These are phyloP conservation scores for Cordilura impudica DNA, from an alignment of 2,888 invertebrate genomes.

Conservation along the genomic window DNA sequence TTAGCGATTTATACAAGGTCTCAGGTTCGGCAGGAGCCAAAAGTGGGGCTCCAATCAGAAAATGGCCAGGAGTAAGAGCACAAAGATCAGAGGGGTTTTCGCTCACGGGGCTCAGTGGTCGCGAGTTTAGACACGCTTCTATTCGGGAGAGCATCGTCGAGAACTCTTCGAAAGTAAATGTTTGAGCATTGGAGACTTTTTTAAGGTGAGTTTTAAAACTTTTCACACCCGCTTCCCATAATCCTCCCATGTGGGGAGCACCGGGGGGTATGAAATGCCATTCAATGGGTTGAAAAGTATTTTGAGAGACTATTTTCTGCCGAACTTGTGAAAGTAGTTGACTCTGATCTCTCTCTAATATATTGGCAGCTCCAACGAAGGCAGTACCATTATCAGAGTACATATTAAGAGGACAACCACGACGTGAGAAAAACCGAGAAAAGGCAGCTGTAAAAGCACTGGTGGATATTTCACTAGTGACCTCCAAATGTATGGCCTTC, in stretches of 20 bases:
- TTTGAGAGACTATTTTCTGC: not conserved
- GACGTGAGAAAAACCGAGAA: constrained; percentile 2
- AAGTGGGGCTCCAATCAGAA: not conserved
- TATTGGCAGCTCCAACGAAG: not conserved
- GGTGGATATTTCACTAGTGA: not conserved
- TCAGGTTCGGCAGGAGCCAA: constrained; percentile 1
- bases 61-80: not conserved
- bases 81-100: not conserved
- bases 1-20: not conserved
- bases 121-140: constrained; percentile 15
- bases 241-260: constrained; percentile 13
- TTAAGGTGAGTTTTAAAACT: constrained; percentile 14
- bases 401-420: not conserved
- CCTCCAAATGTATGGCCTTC: not conserved
- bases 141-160: not conserved
- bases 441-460: not conserved
- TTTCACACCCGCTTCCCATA: constrained; percentile 24
- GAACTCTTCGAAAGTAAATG: constrained; percentile 20
- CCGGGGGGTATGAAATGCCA: constrained; percentile 12
- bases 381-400: constrained; percentile 15
- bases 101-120: not conserved
- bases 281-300: not conserved
- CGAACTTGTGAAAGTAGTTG: not conserved
- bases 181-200: not conserved
- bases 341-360: not conserved